phyloP scores from a whole-genome alignment of 2,797 vertebrate genomes.

The Spondyliosoma cantharus region DNA sequence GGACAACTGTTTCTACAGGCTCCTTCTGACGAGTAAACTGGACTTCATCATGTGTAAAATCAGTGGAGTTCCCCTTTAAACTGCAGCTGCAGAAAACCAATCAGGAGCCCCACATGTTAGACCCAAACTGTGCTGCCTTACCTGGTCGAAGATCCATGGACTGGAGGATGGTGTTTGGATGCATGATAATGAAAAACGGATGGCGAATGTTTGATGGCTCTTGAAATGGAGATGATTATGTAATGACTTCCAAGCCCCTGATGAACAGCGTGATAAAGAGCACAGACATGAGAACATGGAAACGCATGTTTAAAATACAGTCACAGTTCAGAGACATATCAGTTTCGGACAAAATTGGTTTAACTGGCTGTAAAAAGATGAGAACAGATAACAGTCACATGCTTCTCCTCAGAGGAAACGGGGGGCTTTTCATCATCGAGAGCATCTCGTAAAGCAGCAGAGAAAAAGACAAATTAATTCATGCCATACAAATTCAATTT shows the following conservation, averaged over 20 bases:
- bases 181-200: constrained; percentile 61
- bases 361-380: constrained; percentile 28
- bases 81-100: neutral
- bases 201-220: constrained; percentile 61
- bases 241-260: constrained; percentile 62
- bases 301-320: constrained; percentile 39
- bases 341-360: constrained; percentile 15
- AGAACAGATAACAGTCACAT: constrained; percentile 36
- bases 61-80: neutral
- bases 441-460: constrained; percentile 22
- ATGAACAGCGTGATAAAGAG: constrained; percentile 60
- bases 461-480: constrained; percentile 35
- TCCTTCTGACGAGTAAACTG: neutral
- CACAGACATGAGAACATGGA: constrained; percentile 62
- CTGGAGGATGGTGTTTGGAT: constrained; percentile 60
- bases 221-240: constrained; percentile 67
- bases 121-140: constrained; percentile 64
- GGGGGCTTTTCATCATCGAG: constrained; percentile 30
- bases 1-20: neutral
- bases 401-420: constrained; percentile 37
- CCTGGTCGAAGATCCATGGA: constrained; percentile 70
- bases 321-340: constrained; percentile 48
- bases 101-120: neutral
- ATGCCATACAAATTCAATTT: constrained; percentile 47
- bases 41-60: neutral